Conservation (phyloP, 2,113 vertebrate genomes). For the Arizona elegans region DNA sequence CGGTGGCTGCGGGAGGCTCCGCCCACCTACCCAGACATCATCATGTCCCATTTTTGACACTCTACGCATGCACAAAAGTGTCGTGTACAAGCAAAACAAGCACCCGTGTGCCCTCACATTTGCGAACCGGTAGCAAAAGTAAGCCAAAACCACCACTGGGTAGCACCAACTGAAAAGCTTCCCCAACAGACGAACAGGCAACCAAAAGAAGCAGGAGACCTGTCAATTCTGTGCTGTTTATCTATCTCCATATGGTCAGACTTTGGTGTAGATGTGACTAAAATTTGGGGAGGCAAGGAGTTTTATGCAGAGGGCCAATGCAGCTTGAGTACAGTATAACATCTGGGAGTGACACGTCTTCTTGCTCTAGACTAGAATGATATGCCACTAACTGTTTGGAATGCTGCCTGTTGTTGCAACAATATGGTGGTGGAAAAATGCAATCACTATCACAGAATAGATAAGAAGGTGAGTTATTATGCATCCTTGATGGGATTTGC, state of each 20-base stretch:
- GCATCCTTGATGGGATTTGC: not conserved
- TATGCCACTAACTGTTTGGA: not conserved
- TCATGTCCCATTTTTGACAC: too few relatives aligned
- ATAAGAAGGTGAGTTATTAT: too few relatives aligned
- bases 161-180: not conserved
- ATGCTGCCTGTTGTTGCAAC: not conserved
- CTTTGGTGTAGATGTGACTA: not conserved
- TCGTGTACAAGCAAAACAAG: too few relatives aligned
- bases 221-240: not conserved
- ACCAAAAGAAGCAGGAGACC: not conserved
- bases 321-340: not conserved
- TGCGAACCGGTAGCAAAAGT: too few relatives aligned
- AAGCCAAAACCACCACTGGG: too few relatives aligned
- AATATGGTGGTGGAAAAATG: not conserved
- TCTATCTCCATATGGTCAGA: not conserved
- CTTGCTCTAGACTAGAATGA: not conserved
- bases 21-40: too few relatives aligned
- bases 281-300: not conserved
- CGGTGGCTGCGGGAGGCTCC: too few relatives aligned
- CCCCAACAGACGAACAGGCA: not conserved
- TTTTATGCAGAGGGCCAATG: not conserved
- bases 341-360: not conserved
- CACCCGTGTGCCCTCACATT: too few relatives aligned
- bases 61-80: too few relatives aligned
- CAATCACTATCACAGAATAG: not conserved